phyloP scores from a whole-genome alignment of 2,797 vertebrate genomes.

The Poecile montanus region DNA sequence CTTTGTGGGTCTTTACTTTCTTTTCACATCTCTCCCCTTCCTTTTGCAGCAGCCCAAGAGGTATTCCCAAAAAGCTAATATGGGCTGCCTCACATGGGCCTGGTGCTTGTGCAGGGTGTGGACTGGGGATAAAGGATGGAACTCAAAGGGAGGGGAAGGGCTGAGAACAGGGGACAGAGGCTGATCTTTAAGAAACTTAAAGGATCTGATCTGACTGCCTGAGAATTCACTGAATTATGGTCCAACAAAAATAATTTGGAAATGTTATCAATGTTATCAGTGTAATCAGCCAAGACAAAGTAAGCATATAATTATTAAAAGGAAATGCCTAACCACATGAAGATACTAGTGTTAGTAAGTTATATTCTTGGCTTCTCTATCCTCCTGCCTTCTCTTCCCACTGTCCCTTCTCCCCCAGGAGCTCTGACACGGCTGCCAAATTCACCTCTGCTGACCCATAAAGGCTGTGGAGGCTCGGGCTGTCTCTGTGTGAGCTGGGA shows the following conservation, averaged over 20 bases:
- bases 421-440: not conserved
- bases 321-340: not conserved
- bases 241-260: not conserved
- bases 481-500: not conserved
- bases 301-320: not conserved
- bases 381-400: not conserved
- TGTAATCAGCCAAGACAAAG: not conserved
- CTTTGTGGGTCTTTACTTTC: not conserved
- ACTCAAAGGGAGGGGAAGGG: not conserved
- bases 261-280: accelerated
- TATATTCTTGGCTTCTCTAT: not conserved
- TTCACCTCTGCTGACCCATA: not conserved
- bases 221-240: not conserved
- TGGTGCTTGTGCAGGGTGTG: not conserved
- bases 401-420: not conserved
- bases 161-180: not conserved
- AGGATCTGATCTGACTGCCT: not conserved
- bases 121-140: not conserved
- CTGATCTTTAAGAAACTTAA: not conserved
- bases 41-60: not conserved
- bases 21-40: not conserved
- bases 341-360: not conserved
- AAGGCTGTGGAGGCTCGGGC: not conserved
- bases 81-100: not conserved
- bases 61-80: not conserved